These are phyloP conservation scores for Helicolenus hilgendorfi DNA, from an alignment of 2,797 vertebrate genomes.

Conservation along the genomic window DNA sequence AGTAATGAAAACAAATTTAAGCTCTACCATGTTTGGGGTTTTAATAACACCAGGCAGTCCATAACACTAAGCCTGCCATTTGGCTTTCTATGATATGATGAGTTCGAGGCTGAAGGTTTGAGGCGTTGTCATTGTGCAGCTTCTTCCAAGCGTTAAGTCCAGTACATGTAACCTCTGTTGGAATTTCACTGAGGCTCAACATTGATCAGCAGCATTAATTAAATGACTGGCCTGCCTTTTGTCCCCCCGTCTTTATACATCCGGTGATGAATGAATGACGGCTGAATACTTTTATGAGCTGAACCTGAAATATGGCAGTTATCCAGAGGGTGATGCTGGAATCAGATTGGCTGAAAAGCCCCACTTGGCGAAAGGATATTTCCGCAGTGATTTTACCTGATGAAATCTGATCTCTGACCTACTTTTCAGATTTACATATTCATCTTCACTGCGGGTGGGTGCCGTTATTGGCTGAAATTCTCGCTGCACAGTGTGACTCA, in stretches of 20 bases:
- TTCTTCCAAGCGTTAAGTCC: constrained; percentile 34
- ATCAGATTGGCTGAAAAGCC: constrained; percentile 74
- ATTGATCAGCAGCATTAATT: constrained; percentile 64
- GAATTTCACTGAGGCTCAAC: constrained; percentile 34
- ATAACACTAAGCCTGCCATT: constrained; percentile 71
- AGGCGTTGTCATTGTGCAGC: constrained; percentile 34
- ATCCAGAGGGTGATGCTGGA: constrained; percentile 65
- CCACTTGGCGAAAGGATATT: constrained; percentile 68
- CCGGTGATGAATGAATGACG: constrained; percentile 52
- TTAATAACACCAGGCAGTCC: constrained; percentile 65
- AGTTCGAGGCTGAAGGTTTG: constrained; percentile 25
- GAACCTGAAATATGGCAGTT: constrained; percentile 62
- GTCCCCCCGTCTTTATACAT: constrained; percentile 50
- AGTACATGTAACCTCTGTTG: constrained; percentile 34
- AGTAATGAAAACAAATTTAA: constrained; percentile 87
- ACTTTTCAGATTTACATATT: constrained; percentile 86
- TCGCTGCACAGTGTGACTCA: constrained; percentile 78
- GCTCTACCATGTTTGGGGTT: constrained; percentile 77
- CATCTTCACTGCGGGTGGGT: constrained; percentile 83
- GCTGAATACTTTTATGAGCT: constrained; percentile 66
- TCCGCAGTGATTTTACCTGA: constrained; percentile 77
- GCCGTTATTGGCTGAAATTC: constrained; percentile 80
- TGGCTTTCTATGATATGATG: constrained; percentile 70
- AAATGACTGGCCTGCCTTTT: constrained; percentile 47
- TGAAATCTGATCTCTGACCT: constrained; percentile 85